Base-by-base conservation (phyloP, 2,888 invertebrate genomes). In the Sinohyriopsis cumingii region DNA sequence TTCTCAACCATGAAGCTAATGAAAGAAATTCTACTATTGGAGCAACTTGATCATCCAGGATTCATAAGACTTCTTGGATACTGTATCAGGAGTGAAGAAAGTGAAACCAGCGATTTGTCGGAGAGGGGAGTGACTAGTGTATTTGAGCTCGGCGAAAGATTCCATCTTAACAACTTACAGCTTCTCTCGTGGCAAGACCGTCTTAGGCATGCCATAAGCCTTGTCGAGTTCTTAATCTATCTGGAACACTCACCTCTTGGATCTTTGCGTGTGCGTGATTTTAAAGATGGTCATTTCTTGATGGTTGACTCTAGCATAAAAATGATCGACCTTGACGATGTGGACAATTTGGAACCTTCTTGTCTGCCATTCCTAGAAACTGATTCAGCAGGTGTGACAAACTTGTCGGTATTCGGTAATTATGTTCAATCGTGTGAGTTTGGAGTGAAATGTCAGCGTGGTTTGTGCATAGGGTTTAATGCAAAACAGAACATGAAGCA, bases 291-390 rank as follows among this genome's bases (percentile, higher is more conserved):
- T 2, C 87, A 87, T 75, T 85, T 87, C 71, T 79, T 88, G 33
- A 70, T 87, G 73, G 80, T 82, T 28, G 83, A 84, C 68, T 72
- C 71, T 28, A 79, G 76, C 45, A 76, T 89, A 45, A 87, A 87
- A 67, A 80, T 89, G 77, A 88, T 86, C 20, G 88, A 89, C 72
- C 73, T 89, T 9, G 88, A 88, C 68, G 88, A 89, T 72, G 82
- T 88, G 55, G 86, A 85, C 68, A 85, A 84, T 76, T 45, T 84
- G 22, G 87, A 87, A 69, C 87, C 86, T 1, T 75, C 79, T 9
- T 87, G 87, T 73, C 71, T 69, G 62, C 68, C 71, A 1, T 81
- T 78, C 56, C 68, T 71, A 7, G 75, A 68, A 28, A 67, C 67
- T n/a, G 67, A 71, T 56, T 62, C 33, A 20, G 24, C 65, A 22